A percentile compares a stretch with the other conserved stretches of the same genome.
These are phyloP conservation scores for Danaus melanippus DNA, from an alignment of 1,140 invertebrate species.

Conservation along the genomic window DNA sequence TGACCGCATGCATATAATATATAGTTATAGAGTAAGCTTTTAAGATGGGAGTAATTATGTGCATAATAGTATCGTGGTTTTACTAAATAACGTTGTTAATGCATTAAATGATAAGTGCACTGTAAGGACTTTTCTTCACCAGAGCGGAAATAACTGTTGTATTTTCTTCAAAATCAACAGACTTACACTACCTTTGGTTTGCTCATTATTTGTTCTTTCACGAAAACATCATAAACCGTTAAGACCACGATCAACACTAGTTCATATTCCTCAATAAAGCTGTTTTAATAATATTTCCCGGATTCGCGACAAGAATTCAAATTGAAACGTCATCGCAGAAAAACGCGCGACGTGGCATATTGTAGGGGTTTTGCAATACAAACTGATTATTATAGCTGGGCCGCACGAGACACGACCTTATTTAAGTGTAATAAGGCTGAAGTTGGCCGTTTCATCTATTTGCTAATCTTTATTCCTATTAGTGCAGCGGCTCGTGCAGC, in stretches of 20 bases:
- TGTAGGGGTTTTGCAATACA: constrained; percentile 32
- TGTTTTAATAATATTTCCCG: constrained; percentile 42
- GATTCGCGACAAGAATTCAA: constrained; percentile 56
- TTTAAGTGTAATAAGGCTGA: constrained; percentile 11
- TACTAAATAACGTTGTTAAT: no score
- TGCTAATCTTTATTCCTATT: constrained; percentile 51
- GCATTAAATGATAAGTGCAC: no score
- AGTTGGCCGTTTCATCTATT: constrained; percentile 1
- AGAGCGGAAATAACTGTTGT: no score
- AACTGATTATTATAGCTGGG: constrained; percentile 10
- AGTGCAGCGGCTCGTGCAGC: constrained; percentile 59
- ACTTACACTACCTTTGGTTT: no score
- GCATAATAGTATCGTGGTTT: no score
- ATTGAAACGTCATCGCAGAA: constrained; percentile 63
- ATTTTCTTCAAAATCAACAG: no score
- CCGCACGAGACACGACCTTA: constrained; percentile 24
- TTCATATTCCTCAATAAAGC: constrained; percentile 10
- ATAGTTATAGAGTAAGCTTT: no score
- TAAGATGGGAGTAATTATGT: no score
- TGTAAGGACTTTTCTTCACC: no score
- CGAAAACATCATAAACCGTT: background rate
- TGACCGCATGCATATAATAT: constrained; percentile 7
- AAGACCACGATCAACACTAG: constrained; percentile 12
- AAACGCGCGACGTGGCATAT: constrained; percentile 40
- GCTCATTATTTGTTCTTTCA: no score